Conservation (phyloP, 1,140 invertebrate species). For the Oncopeltus fasciatus region DNA sequence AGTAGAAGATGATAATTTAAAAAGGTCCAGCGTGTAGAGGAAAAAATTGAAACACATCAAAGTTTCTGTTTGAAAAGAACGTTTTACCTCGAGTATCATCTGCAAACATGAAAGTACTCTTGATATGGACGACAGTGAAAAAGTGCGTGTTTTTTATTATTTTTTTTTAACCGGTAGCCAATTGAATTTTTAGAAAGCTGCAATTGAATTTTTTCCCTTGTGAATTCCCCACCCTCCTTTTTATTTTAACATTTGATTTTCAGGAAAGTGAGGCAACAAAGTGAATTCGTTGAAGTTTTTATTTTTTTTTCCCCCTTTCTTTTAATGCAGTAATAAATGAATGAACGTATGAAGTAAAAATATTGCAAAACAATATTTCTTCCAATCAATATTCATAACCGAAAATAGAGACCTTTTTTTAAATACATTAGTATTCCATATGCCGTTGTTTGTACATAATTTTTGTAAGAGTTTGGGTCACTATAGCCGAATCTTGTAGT, state of each 20-base stretch:
- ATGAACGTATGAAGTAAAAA: no score
- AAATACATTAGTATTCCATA: no score
- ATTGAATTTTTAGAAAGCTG: slow-evolving; percentile 4
- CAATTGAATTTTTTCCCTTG: slow-evolving; percentile 8
- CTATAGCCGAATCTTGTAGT: no score
- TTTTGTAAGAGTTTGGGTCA: no score
- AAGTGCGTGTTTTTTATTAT: not conserved
- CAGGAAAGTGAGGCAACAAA: slow-evolving; percentile 1
- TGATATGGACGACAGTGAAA: not conserved
- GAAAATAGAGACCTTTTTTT: no score
- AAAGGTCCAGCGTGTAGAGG: no score
- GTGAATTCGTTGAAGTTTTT: not conserved
- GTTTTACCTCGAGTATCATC: not conserved
- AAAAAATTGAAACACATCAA: slow-evolving; percentile 4
- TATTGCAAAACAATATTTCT: no score
- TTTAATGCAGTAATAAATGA: not conserved
- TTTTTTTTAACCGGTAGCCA: not conserved
- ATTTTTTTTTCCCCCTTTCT: not conserved
- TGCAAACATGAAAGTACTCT: slow-evolving; percentile 3
- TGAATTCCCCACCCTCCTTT: not conserved
- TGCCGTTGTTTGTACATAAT: no score
- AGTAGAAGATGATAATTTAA: no score
- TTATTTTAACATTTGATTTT: slow-evolving; percentile 10
- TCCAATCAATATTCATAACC: no score
- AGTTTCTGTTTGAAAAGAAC: slow-evolving; percentile 7